Evolutionary conservation across 1,140 invertebrate species (phyloP).

Genomic region (Ceratitis capitata): DNA sequence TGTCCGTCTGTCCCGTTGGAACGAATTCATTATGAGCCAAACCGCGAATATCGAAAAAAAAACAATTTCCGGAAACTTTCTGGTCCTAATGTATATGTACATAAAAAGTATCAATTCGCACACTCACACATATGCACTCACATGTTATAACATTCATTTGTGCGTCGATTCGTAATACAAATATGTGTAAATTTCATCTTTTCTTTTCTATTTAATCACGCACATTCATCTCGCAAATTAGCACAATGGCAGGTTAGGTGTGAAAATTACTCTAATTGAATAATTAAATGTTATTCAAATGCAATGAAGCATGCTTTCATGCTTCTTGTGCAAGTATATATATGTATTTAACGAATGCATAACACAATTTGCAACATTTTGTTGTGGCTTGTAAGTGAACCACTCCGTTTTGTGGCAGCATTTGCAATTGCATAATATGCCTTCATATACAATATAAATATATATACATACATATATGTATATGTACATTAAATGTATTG

Average conservation of each 20-base stretch:
- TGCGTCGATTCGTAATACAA: too few relatives aligned
- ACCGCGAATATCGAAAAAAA: too few relatives aligned
- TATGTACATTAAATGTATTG: too few relatives aligned
- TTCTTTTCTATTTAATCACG: not conserved
- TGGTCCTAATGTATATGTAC: not conserved
- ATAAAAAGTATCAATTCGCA: not conserved
- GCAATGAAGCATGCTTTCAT: not conserved
- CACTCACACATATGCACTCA: not conserved
- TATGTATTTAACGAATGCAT: not conserved
- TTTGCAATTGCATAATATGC: not conserved
- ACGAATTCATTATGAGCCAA: too few relatives aligned
- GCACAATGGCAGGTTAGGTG: not conserved
- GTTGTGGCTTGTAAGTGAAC: not conserved
- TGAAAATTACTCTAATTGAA: not conserved
- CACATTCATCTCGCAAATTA: not conserved
- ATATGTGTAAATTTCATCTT: too few relatives aligned
- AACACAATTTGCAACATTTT: not conserved
- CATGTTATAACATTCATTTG: too few relatives aligned
- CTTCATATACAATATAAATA: too few relatives aligned
- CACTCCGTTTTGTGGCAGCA: not conserved
- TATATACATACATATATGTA: not conserved
- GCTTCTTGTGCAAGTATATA: not conserved
- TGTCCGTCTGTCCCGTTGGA: too few relatives aligned
- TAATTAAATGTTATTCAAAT: not conserved
- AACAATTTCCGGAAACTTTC: too few relatives aligned